Evolutionary conservation across 2,797 vertebrate genomes (phyloP).

Genomic region (Lepus townsendii): DNA sequence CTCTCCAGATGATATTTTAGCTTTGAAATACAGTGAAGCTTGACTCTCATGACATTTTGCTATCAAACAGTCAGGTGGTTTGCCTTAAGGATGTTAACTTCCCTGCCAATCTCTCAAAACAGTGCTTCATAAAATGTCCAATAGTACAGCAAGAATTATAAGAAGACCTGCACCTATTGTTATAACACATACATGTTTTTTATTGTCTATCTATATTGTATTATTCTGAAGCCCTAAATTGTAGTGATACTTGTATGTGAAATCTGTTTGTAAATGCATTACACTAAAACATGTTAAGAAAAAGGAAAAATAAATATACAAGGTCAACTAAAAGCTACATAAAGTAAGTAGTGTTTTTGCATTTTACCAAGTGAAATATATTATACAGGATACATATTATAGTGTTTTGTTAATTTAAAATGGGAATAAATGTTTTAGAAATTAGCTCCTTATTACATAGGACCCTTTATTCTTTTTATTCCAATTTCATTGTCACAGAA

Average conservation of each 20-base stretch:
- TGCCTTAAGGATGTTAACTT: conserved; percentile 66
- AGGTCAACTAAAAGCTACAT: background rate
- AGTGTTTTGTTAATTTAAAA: background rate
- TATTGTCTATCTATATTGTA: background rate
- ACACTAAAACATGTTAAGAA: background rate
- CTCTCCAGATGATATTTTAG: conserved; percentile 36
- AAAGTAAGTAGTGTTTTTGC: background rate
- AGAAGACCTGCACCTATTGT: conserved; percentile 1
- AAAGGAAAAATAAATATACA: background rate
- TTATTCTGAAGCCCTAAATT: background rate
- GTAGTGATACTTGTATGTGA: background rate
- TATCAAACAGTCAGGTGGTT: conserved; percentile 65
- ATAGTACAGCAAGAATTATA: conserved; percentile 26
- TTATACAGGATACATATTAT: background rate
- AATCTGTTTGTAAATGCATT: background rate
- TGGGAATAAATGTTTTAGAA: background rate
- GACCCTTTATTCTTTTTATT: background rate
- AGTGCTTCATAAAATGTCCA: conserved; percentile 35
- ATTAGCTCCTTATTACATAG: background rate
- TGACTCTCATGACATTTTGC: conserved; percentile 66
- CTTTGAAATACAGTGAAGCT: conserved; percentile 49
- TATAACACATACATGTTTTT: conserved; percentile 9
- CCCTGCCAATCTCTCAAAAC: conserved; percentile 43
- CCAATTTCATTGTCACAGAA: background rate
- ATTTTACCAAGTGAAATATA: conserved; percentile 8